A percentile compares a stretch with the other conserved stretches of the same genome.
Evolutionary conservation across 2,113 vertebrate species (phyloP).

Genomic region (Nycticebus coucang): DNA sequence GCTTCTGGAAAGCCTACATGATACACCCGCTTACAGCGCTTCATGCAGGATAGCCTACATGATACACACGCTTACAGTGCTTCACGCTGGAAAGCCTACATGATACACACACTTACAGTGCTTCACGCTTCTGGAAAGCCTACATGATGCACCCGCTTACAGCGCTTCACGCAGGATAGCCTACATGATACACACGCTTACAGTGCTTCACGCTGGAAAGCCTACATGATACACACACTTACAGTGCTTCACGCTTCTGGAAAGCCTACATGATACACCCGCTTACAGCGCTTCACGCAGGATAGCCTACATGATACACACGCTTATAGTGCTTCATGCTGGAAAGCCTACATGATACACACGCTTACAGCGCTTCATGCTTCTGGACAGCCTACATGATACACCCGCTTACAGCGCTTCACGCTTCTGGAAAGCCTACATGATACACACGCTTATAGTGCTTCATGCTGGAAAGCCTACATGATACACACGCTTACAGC

Average conservation of each 20-base stretch:
- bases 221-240: not conserved
- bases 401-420: not conserved
- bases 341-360: not conserved
- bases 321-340: not conserved
- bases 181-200: not conserved
- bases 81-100: accelerated
- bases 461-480: accelerated
- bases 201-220: accelerated
- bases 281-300: not conserved
- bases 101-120: not conserved
- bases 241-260: accelerated
- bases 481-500: not conserved
- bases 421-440: too few relatives aligned
- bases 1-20: too few relatives aligned
- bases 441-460: not conserved
- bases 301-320: not conserved
- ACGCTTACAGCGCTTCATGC: not conserved
- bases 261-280: not conserved
- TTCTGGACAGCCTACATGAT: too few relatives aligned
- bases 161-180: not conserved
- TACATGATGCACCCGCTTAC: not conserved
- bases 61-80: not conserved
- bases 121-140: accelerated
- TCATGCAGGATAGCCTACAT: too few relatives aligned
- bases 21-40: not conserved